phyloP scores from a whole-genome alignment of 2,797 vertebrate genomes.

The Pampus argenteus region DNA sequence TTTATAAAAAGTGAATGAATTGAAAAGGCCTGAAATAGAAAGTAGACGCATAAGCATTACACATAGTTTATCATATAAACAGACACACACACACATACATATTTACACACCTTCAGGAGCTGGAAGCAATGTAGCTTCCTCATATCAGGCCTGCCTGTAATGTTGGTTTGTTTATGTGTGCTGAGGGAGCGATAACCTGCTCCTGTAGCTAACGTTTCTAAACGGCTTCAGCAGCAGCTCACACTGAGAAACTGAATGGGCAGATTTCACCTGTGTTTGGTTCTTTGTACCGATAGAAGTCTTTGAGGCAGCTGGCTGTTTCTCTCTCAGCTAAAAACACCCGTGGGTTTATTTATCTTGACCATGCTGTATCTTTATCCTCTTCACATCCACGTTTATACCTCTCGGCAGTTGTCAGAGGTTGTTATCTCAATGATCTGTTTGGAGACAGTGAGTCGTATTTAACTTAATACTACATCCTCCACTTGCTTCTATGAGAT shows the following conservation, averaged over 20 bases:
- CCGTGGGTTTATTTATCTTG: conserved; percentile 53
- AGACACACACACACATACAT: conserved; percentile 17
- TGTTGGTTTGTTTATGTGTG: conserved; percentile 63
- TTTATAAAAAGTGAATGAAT: background rate
- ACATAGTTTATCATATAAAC: conserved; percentile 20
- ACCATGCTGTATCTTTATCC: conserved; percentile 22
- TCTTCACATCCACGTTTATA: conserved; percentile 5
- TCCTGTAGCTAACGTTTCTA: conserved; percentile 61
- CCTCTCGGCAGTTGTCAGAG: conserved; percentile 7
- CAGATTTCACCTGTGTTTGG: conserved; percentile 46
- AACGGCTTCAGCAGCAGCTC: conserved; percentile 54
- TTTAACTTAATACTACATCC: background rate
- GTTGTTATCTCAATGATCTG: conserved; percentile 13
- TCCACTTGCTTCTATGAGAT: background rate
- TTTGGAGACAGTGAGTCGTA: conserved; percentile 4
- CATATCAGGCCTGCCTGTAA: conserved; percentile 48
- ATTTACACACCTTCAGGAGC: conserved; percentile 38
- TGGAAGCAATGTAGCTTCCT: conserved; percentile 43
- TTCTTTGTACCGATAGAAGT: conserved; percentile 34
- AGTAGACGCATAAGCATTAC: conserved; percentile 27
- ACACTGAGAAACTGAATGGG: conserved; percentile 56
- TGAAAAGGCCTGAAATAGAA: conserved; percentile 21
- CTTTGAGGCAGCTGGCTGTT: conserved; percentile 30
- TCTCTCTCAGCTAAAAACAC: conserved; percentile 53
- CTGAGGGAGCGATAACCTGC: conserved; percentile 65